Evolutionary conservation across 2,888 invertebrate species (phyloP).

Genomic region (Tanypteryx hageni): DNA sequence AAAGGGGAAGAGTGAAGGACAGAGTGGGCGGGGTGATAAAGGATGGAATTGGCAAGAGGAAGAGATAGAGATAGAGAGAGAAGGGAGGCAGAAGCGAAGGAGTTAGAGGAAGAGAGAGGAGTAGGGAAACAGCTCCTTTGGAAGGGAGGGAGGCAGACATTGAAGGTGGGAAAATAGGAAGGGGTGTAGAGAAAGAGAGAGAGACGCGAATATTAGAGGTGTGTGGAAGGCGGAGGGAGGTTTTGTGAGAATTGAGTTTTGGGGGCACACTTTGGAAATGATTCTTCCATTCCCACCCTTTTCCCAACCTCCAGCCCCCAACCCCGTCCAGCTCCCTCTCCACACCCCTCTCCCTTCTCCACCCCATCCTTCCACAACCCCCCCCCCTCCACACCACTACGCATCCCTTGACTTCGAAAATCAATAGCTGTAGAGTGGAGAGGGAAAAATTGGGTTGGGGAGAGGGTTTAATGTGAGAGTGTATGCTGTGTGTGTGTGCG

Average conservation of each 20-base stretch:
- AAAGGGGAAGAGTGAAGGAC: not conserved
- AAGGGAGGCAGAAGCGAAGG: not conserved
- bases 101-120: not conserved
- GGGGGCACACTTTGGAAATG: slow-evolving; percentile 58
- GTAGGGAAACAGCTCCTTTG: not conserved
- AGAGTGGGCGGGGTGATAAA: not conserved
- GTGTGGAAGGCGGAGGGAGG: not conserved
- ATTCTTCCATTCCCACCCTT: not conserved
- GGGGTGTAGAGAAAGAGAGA: too few relatives aligned
- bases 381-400: slow-evolving; percentile 26
- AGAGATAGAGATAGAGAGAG: not conserved
- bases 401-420: slow-evolving; percentile 64
- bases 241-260: slow-evolving; percentile 56
- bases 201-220: not conserved
- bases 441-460: slow-evolving; percentile 22
- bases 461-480: not conserved
- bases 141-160: not conserved
- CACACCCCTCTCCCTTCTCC: not conserved
- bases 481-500: not conserved
- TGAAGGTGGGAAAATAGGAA: not conserved
- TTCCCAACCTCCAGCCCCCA: not conserved
- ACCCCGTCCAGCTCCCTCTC: not conserved
- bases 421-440: slow-evolving; percentile 55
- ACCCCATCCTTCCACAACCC: not conserved
- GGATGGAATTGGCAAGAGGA: not conserved